Evolutionary conservation across 1,140 invertebrate species (phyloP), one percentile per base, ranked within the genome.

Genomic region (Drosophila persimilis): DNA sequence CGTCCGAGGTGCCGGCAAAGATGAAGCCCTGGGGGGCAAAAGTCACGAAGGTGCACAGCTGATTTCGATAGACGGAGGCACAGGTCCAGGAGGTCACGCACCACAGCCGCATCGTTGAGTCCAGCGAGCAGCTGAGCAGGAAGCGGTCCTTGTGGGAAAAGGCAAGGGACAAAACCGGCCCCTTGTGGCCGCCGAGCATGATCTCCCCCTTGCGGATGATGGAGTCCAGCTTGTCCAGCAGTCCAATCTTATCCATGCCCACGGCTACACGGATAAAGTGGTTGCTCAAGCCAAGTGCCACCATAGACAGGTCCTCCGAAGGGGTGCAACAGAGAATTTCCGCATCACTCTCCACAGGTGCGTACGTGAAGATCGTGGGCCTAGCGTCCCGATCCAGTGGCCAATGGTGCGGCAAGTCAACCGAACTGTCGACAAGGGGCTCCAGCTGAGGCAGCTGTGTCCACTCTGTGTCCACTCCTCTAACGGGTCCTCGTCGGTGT

Each of bases 71-170:
- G 20, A 81, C 71, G n/a, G 86, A 73, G 8, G 81, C 35, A 31
- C 81, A 86, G 31, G 17, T 52, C 81, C 81, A 85, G 31, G 77
- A 67, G 11, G 71, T n/a, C 13, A 85, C 45, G 9, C 77, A 81
- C 81, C 81, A 85, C 8, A 76, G 44, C 0, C 81, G 81, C 11
- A 77, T 55, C 17, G 45, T 71, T n/a, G 26, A 50, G 13, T 85
- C 81, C 47, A 74, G 50, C 0, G 81, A 80, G 13, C 69, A 77
- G 45, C 46, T 81, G 3, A 85, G 26, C n/a, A 85, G 3, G 13
- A 62, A 74, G 1, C 61, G 69, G 50, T 86, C 81, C 1, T 86
- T 29, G 0, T 77, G 64, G 0, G 72, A 51, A 41, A 85, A 85
- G 7, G 35, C 17, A 9, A 70, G 55, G 1, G 61, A 51, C 5